Conservation (phyloP, 1,140 invertebrate species). For the Holotrichia oblita region DNA sequence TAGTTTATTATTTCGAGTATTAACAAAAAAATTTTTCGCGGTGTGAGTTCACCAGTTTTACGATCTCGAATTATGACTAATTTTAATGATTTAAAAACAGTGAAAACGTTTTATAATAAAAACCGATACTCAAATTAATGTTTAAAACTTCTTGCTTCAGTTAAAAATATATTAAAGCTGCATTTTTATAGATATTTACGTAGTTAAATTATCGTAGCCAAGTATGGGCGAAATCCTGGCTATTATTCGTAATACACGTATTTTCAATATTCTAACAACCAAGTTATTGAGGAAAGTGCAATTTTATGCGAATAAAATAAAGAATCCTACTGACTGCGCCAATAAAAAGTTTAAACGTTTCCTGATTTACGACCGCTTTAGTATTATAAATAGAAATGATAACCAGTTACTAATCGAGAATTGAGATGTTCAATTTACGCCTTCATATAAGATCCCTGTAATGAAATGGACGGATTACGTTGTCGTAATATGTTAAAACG, state of each 20-base stretch:
- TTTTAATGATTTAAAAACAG: neutral
- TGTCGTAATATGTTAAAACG: neutral
- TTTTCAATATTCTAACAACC: no score
- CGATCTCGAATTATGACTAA: neutral
- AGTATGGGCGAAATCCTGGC: no score
- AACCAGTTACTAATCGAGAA: no score
- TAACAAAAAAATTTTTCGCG: neutral
- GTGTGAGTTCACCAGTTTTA: neutral
- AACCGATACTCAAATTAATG: neutral
- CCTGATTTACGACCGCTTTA: no score
- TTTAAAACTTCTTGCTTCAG: neutral
- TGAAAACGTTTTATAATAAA: slow-evolving; percentile 1
- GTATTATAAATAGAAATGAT: no score
- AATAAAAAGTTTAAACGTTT: no score
- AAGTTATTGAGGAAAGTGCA: no score
- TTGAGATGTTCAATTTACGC: neutral
- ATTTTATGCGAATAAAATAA: no score
- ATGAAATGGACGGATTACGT: neutral
- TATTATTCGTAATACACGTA: no score
- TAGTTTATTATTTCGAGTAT: no score
- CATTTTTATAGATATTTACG: neutral
- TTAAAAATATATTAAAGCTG: neutral
- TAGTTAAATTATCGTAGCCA: neutral
- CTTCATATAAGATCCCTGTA: neutral
- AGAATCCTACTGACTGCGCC: no score